phyloP scores from a whole-genome alignment of 2,113 vertebrate species.

The Pterophyllum scalare region DNA sequence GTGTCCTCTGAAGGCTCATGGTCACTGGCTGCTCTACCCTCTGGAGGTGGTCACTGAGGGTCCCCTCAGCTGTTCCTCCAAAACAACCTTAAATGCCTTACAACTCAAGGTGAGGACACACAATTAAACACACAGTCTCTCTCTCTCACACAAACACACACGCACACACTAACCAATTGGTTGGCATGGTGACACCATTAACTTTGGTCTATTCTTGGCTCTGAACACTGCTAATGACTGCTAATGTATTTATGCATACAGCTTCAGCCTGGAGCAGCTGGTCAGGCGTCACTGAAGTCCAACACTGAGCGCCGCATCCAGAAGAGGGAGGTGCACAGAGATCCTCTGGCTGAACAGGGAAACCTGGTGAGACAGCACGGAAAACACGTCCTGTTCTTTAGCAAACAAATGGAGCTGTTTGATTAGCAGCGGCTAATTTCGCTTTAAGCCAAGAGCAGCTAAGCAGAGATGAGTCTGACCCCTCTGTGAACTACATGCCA shows the following conservation, averaged over 20 bases:
- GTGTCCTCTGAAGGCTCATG: slow-evolving; percentile 79
- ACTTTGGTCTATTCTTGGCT: background rate
- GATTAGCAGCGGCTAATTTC: background rate
- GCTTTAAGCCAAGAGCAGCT: background rate
- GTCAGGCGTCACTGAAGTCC: slow-evolving; percentile 27
- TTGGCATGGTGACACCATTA: background rate
- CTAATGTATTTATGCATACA: slow-evolving; percentile 23
- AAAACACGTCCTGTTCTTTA: background rate
- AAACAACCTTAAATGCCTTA: slow-evolving; percentile 76
- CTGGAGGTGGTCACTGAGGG: slow-evolving; percentile 74
- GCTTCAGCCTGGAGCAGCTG: slow-evolving; percentile 55
- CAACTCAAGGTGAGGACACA: slow-evolving; percentile 79
- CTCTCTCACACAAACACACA: background rate
- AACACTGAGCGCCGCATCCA: slow-evolving; percentile 43
- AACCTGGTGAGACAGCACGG: slow-evolving; percentile 71
- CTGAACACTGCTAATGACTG: slow-evolving; percentile 1
- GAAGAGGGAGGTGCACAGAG: slow-evolving; percentile 53
- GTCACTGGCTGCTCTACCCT: slow-evolving; percentile 81
- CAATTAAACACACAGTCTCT: background rate
- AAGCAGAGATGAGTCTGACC: background rate
- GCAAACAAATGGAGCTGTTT: background rate
- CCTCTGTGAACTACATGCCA: background rate
- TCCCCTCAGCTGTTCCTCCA: slow-evolving; percentile 80
- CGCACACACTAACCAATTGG: background rate
- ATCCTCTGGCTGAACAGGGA: slow-evolving; percentile 54